Conservation (phyloP, 2,888 invertebrate species). For the Odontocolon sp. region DNA sequence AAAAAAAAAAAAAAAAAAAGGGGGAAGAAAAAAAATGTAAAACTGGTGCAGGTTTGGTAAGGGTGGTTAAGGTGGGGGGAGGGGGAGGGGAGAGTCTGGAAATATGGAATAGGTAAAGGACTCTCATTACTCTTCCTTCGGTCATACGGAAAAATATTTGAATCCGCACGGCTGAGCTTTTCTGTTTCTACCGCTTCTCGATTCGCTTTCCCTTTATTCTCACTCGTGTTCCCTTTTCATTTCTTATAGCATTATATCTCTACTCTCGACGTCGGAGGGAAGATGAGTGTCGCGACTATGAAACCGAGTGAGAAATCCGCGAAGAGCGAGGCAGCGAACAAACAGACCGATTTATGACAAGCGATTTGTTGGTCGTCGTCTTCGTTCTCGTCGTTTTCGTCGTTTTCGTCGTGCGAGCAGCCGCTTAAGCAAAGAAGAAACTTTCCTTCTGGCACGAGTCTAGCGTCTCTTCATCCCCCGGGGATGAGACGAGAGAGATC, state of each 20-base stretch:
- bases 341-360: constrained; percentile 76
- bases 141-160: constrained; percentile 67
- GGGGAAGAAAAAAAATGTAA: constrained; percentile 17
- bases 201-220: constrained; percentile 25
- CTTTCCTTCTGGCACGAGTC: constrained; percentile 64
- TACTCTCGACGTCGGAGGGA: constrained; percentile 12
- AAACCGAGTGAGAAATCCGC: constrained; percentile 58
- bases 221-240: constrained; percentile 23
- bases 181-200: constrained; percentile 33
- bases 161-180: constrained; percentile 66
- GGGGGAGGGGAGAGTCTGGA: constrained; percentile 11
- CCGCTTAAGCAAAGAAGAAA: constrained; percentile 63
- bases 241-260: constrained; percentile 40
- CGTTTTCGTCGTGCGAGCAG: constrained; percentile 23
- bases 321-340: constrained; percentile 64
- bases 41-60: constrained; percentile 43
- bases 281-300: constrained; percentile 31
- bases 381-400: constrained; percentile 37
- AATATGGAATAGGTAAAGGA: constrained; percentile 33
- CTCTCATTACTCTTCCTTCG: constrained; percentile 70
- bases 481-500: constrained; percentile 45
- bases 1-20: constrained; percentile 29
- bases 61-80: constrained; percentile 15
- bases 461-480: constrained; percentile 49
- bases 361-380: constrained; percentile 72